Percentiles rank a stretch among this genome's conserved stretches.
phyloP scores from a whole-genome alignment of 2,797 vertebrate genomes.

The Eutrigla gurnardus region DNA sequence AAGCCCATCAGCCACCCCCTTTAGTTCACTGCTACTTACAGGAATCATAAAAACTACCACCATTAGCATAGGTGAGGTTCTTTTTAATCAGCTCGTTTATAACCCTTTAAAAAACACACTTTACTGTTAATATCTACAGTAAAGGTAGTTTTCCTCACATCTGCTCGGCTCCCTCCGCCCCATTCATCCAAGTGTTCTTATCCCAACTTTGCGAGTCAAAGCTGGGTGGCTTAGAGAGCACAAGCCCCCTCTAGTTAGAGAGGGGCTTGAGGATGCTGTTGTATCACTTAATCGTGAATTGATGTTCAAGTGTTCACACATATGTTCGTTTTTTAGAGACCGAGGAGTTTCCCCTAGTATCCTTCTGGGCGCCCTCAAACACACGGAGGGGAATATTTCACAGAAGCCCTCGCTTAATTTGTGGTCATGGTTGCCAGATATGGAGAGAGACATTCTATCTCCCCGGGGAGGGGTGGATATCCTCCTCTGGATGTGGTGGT shows the following conservation, averaged over 20 bases:
- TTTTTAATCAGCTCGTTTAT: conserved; percentile 28
- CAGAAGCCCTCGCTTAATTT: conserved; percentile 73
- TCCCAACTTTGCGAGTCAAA: conserved; percentile 54
- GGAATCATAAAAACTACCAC: conserved; percentile 1
- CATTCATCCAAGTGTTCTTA: conserved; percentile 48
- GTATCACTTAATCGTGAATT: conserved; percentile 66
- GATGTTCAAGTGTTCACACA: conserved; percentile 60
- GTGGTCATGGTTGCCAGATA: conserved; percentile 81
- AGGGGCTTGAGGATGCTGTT: conserved; percentile 44
- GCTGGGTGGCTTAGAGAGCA: conserved; percentile 48
- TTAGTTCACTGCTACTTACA: conserved; percentile 45
- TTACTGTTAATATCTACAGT: conserved; percentile 1
- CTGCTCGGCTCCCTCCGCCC: conserved; percentile 34
- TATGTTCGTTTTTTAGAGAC: conserved; percentile 38
- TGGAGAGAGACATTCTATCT: conserved; percentile 81
- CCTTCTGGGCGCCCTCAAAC: conserved; percentile 59
- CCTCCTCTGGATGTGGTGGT: conserved; percentile 57
- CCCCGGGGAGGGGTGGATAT: conserved; percentile 66
- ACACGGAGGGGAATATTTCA: conserved; percentile 71
- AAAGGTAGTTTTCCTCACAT: conserved; percentile 28
- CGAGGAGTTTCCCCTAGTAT: conserved; percentile 46
- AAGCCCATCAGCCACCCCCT: conserved; percentile 62
- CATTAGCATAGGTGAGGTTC: conserved; percentile 7
- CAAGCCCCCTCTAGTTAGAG: conserved; percentile 51
- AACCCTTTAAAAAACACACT: conserved; percentile 15